Percentiles rank a stretch among this genome's conserved stretches.
Conservation (phyloP, 2,888 invertebrate genomes). For the Nymphalis c-album region DNA sequence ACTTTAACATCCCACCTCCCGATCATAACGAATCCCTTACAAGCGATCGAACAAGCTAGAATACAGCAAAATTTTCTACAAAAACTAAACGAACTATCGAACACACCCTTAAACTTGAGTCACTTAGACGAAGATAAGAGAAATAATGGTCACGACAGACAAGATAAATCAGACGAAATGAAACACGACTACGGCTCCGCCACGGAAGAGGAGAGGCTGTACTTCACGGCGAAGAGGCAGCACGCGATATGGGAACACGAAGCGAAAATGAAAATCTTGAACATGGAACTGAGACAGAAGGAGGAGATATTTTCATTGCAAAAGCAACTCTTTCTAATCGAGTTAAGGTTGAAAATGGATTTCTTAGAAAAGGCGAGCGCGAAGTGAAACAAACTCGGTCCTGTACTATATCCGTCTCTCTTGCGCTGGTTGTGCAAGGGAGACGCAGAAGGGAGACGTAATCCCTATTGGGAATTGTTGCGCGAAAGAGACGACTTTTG, state of each 20-base stretch:
- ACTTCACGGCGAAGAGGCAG: constrained; percentile 72
- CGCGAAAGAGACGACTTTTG: not conserved
- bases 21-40: constrained; percentile 61
- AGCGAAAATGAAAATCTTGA: constrained; percentile 77
- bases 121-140: constrained; percentile 65
- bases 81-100: constrained; percentile 71
- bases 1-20: constrained; percentile 49
- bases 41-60: constrained; percentile 71
- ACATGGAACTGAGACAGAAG: constrained; percentile 75
- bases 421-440: not conserved
- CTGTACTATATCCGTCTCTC: no score
- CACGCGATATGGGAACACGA: constrained; percentile 79
- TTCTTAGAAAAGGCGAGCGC: constrained; percentile 76
- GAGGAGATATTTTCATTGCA: constrained; percentile 78
- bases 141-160: constrained; percentile 56
- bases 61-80: constrained; percentile 70
- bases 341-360: constrained; percentile 77
- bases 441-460: no score
- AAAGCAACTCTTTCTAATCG: constrained; percentile 76
- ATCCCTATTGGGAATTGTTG: constrained; percentile 19
- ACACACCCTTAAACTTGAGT: constrained; percentile 73
- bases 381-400: constrained; percentile 49
- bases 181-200: constrained; percentile 60
- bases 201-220: constrained; percentile 69
- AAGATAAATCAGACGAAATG: constrained; percentile 51